These are phyloP conservation scores for Troides helena DNA, from an alignment of 2,888 invertebrate species.

Conservation along the genomic window DNA sequence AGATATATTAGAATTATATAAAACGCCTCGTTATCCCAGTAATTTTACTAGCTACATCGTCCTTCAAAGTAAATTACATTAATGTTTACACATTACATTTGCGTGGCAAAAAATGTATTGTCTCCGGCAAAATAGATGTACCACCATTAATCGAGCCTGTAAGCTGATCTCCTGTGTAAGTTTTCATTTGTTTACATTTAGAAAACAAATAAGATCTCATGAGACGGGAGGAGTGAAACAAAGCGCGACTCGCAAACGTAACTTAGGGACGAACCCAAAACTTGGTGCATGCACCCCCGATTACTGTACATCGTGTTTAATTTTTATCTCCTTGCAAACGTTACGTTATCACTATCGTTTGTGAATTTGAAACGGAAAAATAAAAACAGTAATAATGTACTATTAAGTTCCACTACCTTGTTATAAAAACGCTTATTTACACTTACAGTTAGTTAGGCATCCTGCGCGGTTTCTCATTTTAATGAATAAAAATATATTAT, in stretches of 20 bases:
- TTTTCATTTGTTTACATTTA: slow-evolving; percentile 52
- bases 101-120: too few species aligned
- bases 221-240: slow-evolving; percentile 57
- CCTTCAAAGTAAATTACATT: too few species aligned
- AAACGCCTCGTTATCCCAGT: too few species aligned
- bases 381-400: background rate
- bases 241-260: slow-evolving; percentile 56
- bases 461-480: too few species aligned
- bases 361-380: background rate
- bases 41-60: too few species aligned
- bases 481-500: too few species aligned
- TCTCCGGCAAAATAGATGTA: too few species aligned
- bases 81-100: too few species aligned
- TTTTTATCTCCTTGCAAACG: slow-evolving; percentile 30
- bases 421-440: too few species aligned
- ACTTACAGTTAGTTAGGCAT: too few species aligned
- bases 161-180: slow-evolving; percentile 18
- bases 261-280: slow-evolving; percentile 72
- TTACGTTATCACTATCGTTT: background rate
- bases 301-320: slow-evolving; percentile 41
- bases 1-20: too few species aligned
- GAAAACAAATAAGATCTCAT: slow-evolving; percentile 58
- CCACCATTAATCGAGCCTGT: background rate
- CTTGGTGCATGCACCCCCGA: slow-evolving; percentile 57
- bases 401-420: too few species aligned